Conservation (phyloP, 2,797 vertebrate genomes). For the Zalophus californianus region DNA sequence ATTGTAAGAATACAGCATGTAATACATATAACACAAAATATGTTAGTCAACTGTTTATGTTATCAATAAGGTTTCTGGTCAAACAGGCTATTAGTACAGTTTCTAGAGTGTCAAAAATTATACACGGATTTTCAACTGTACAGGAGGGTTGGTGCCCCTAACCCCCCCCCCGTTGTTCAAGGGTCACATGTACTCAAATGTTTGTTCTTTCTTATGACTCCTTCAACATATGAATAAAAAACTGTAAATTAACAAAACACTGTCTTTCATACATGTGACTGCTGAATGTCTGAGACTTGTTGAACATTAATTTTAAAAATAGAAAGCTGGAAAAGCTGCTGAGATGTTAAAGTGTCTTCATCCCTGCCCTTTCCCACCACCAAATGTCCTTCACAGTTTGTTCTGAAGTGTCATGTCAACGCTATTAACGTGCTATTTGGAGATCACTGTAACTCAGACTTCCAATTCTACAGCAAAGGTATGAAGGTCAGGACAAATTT, state of each 20-base stretch:
- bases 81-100: neutral
- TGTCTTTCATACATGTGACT: neutral
- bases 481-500: neutral
- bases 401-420: conserved; percentile 1
- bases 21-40: neutral
- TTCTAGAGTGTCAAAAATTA: neutral
- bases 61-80: neutral
- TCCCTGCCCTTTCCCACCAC: conserved; percentile 52
- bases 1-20: neutral
- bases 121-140: neutral
- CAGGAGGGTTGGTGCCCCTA: neutral
- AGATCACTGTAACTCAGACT: conserved; percentile 30
- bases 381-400: conserved; percentile 59
- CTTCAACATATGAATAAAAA: neutral
- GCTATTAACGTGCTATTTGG: conserved; percentile 7
- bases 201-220: neutral
- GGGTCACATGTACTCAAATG: neutral
- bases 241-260: neutral
- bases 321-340: conserved; percentile 53
- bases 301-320: conserved; percentile 63
- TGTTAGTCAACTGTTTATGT: neutral
- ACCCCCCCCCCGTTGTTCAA: neutral
- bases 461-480: conserved; percentile 34
- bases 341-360: conserved; percentile 24
- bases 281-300: conserved; percentile 35